These are phyloP conservation scores for Chiridota heheva DNA, from an alignment of 35 echinoderm and acorn worm species.

Conservation along the genomic window DNA sequence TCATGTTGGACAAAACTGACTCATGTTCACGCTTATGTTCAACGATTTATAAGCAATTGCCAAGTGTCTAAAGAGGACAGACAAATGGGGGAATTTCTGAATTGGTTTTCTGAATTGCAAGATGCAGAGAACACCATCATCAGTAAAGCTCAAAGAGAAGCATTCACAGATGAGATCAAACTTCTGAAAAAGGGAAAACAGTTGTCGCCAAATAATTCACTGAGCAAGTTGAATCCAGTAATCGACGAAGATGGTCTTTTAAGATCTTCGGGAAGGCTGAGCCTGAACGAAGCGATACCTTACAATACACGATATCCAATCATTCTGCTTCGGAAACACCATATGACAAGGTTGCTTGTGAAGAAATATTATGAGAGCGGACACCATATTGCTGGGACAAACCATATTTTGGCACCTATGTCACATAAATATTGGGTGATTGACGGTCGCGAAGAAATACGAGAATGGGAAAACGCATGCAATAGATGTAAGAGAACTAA, in stretches of 20 bases:
- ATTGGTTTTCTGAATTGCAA: not conserved
- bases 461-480: constrained; percentile 26
- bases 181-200: not conserved
- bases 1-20: constrained; percentile 23
- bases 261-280: constrained; percentile 3
- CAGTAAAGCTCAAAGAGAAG: not conserved
- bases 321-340: constrained; percentile 37
- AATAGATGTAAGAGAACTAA: constrained; percentile 4
- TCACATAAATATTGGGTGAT: constrained; percentile 1
- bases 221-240: constrained; percentile 7
- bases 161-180: not conserved
- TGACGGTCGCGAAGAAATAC: constrained; percentile 6
- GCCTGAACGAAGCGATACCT: constrained; percentile 30
- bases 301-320: constrained; percentile 26
- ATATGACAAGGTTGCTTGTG: constrained; percentile 15
- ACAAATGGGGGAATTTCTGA: not conserved
- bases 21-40: not conserved
- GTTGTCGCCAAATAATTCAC: constrained; percentile 1
- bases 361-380: constrained; percentile 13
- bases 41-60: constrained; percentile 18
- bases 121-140: not conserved
- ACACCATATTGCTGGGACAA: not conserved
- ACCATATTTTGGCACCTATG: constrained; percentile 17
- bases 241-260: constrained; percentile 17
- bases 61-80: not conserved